Evolutionary conservation across 2,888 invertebrate genomes (phyloP), one percentile per base, ranked within the genome.

Genomic region (Acanthoscelides obtectus): DNA sequence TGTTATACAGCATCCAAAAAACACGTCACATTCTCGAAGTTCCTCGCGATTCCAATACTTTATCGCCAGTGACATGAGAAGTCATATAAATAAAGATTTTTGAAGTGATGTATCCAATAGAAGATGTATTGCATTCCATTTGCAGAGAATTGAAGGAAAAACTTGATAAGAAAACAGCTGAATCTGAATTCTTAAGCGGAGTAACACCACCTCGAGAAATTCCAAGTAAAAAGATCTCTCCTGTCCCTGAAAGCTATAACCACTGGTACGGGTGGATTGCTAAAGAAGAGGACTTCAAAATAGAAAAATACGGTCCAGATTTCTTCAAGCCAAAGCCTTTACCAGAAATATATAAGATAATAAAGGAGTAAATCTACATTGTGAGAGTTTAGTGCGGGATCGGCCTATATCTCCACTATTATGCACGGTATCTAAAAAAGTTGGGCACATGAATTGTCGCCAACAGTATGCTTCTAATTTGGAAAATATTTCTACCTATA

Each of bases 221-320:
- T 20, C 72, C 73, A 8, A 27, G 27, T n/a, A 73, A 73, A 69
- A 70, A 22, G 45, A 22, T 75, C 17, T 69, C 70, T 22, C 67
- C 66, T 27, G 69, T 73, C 66, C 75, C 75, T 20, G 66, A 66
- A 67, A 65, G 71, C 20, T n/a, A 27, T 5, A 75, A 75, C 27
- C 75, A 75, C 27, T 63, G 67, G 22, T 75, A 75, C 22, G 75
- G 75, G n/a, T 75, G 72, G 72, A 67, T 75, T 4, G 75, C 72
- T 27, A 67, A 45, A 66, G 66, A 75, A 20, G 25, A 70, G 20
- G 71, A 75, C 19, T 73, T 71, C 22, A 69, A 66, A 20, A 66
- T 74, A 20, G 70, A 74, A 22, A 74, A 67, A 45, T 74, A 72
- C 63, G 74, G 75, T n/a, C 22, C 70, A 45, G 75, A 75, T 12